These are phyloP conservation scores for Nesidiocoris tenuis DNA, from an alignment of 2,888 invertebrate species.

Conservation along the genomic window DNA sequence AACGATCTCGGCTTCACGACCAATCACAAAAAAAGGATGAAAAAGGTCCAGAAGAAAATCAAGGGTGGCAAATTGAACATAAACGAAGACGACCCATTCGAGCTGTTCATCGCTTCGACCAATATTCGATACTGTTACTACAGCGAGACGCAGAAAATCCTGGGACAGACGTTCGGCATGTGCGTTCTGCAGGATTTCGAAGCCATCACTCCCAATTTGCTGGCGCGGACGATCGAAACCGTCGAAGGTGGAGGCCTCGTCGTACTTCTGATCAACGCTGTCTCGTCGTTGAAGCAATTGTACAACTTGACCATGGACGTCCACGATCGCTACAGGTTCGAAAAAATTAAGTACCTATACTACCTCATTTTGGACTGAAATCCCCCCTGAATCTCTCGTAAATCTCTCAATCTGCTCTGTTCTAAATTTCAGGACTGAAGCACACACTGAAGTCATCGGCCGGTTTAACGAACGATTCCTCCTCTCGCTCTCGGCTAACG, in stretches of 20 bases:
- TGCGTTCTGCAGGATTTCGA: conserved; percentile 92
- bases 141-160: conserved; percentile 93
- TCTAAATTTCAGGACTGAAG: conserved; percentile 70
- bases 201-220: conserved; percentile 92
- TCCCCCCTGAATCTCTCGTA: too few relatives aligned
- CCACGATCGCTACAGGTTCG: conserved; percentile 77
- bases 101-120: conserved; percentile 91
- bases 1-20: conserved; percentile 88
- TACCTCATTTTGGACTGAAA: too few relatives aligned
- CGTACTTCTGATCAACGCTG: conserved; percentile 78
- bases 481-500: conserved; percentile 82
- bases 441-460: conserved; percentile 85
- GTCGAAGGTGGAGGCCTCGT: conserved; percentile 96
- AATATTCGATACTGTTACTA: conserved; percentile 97
- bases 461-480: conserved; percentile 86
- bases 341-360: too few relatives aligned
- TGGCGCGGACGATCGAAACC: conserved; percentile 96
- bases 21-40: conserved; percentile 79
- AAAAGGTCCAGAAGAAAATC: conserved; percentile 76
- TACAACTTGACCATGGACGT: conserved; percentile 99
- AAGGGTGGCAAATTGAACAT: conserved; percentile 84
- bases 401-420: too few relatives aligned
- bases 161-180: conserved; percentile 95
- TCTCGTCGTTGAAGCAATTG: conserved; percentile 87
- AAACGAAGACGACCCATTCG: conserved; percentile 94